Evolutionary conservation across 2,888 invertebrate species (phyloP).

Genomic region (Netelia fuscicornis): DNA sequence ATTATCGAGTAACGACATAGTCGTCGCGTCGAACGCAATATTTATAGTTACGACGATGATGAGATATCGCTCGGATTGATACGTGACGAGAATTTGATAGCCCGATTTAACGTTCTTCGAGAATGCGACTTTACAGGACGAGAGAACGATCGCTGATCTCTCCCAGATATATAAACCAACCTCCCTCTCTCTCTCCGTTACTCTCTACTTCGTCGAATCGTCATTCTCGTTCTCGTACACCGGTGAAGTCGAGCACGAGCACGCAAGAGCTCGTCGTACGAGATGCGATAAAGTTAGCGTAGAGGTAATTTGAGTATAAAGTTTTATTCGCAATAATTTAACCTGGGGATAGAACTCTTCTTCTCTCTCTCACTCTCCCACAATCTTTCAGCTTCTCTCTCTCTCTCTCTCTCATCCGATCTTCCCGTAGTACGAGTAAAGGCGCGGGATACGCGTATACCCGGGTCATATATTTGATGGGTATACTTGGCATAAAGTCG

Average conservation of each 20-base stretch:
- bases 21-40: slow-evolving; percentile 2
- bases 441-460: slow-evolving; percentile 63
- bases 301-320: slow-evolving; percentile 84
- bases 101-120: slow-evolving; percentile 48
- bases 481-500: slow-evolving; percentile 85
- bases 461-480: slow-evolving; percentile 84
- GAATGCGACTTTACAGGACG: slow-evolving; percentile 32
- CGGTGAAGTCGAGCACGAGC: slow-evolving; percentile 42
- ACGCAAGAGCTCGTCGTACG: slow-evolving; percentile 65
- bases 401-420: slow-evolving; percentile 23
- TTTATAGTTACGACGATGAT: slow-evolving; percentile 17
- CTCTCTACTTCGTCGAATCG: slow-evolving; percentile 15
- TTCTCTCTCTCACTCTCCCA: slow-evolving; percentile 30
- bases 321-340: slow-evolving; percentile 84
- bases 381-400: slow-evolving; percentile 16
- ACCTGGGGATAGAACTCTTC: slow-evolving; percentile 53
- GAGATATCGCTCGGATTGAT: slow-evolving; percentile 49
- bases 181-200: not conserved
- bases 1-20: slow-evolving; percentile 1
- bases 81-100: slow-evolving; percentile 55
- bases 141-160: slow-evolving; percentile 24
- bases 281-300: slow-evolving; percentile 84
- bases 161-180: not conserved
- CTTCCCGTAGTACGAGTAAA: slow-evolving; percentile 14
- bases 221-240: slow-evolving; percentile 29